A percentile compares a stretch with the other conserved stretches of the same genome.
These are phyloP conservation scores for Callyntrura sp. DNA, from an alignment of 2,888 invertebrate species.

Conservation along the genomic window DNA sequence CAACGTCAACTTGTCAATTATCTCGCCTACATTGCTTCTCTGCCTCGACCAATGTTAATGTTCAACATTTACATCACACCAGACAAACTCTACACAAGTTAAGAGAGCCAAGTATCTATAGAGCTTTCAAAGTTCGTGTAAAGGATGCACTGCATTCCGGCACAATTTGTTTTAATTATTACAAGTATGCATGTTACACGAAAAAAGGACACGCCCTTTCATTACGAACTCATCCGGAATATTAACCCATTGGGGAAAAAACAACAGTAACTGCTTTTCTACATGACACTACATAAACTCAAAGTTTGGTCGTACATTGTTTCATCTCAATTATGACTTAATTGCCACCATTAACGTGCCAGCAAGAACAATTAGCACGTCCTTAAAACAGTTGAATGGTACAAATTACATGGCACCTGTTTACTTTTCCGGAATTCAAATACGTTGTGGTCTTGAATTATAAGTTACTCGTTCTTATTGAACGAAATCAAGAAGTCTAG, in stretches of 20 bases:
- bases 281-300: not conserved
- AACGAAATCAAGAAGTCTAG: too few species aligned
- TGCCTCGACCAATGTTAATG: not conserved
- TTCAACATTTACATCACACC: not conserved
- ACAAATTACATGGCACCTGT: conserved; percentile 49
- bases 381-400: conserved; percentile 4
- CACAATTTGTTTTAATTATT: conserved; percentile 65
- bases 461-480: too few species aligned
- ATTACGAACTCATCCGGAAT: conserved; percentile 56
- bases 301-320: not conserved
- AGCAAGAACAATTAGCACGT: conserved; percentile 41
- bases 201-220: conserved; percentile 60
- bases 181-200: conserved; percentile 34
- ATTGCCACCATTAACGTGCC: conserved; percentile 29
- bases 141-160: conserved; percentile 46
- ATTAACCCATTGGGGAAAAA: conserved; percentile 11
- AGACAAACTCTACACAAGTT: not conserved
- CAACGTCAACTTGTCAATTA: conserved; percentile 67
- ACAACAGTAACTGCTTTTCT: not conserved
- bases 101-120: not conserved
- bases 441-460: too few species aligned
- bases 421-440: not conserved
- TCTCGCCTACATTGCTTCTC: conserved; percentile 57
- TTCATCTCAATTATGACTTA: conserved; percentile 44
- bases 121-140: not conserved